Evolutionary conservation across 2,888 invertebrate species (phyloP).

Genomic region (Crocallis elinguaria): DNA sequence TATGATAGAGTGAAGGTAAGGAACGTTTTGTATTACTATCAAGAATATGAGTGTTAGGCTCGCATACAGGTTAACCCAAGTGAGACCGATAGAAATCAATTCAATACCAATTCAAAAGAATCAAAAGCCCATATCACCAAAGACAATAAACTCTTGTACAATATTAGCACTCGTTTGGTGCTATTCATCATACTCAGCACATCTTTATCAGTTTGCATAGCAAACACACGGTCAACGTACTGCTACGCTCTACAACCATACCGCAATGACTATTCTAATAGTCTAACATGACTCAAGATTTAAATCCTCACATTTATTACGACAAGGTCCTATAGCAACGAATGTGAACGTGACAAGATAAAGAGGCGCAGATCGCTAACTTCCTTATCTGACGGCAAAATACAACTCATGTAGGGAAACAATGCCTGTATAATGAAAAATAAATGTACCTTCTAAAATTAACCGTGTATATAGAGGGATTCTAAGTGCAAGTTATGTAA

Average conservation of each 20-base stretch:
- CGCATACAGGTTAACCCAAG: not conserved
- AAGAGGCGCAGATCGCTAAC: slow-evolving; percentile 26
- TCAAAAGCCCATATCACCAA: slow-evolving; percentile 14
- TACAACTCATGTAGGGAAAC: slow-evolving; percentile 36
- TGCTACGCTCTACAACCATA: slow-evolving; percentile 3
- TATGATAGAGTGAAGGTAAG: no score
- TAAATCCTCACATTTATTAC: not conserved
- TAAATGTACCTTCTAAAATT: no score
- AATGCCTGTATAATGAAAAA: slow-evolving; percentile 13
- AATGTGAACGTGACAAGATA: slow-evolving; percentile 20
- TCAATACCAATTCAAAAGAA: not conserved
- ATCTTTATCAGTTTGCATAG: slow-evolving; percentile 58
- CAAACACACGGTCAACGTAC: slow-evolving; percentile 44
- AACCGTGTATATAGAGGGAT: no score
- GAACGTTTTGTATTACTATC: no score
- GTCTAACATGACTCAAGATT: not conserved
- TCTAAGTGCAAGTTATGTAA: slow-evolving; percentile 10
- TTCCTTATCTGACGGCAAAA: slow-evolving; percentile 41
- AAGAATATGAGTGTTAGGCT: no score
- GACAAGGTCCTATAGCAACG: slow-evolving; percentile 2
- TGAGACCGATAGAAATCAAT: not conserved
- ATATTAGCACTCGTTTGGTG: slow-evolving; percentile 51
- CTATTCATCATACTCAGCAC: slow-evolving; percentile 68
- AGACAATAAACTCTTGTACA: slow-evolving; percentile 37
- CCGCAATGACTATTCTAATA: not conserved